A percentile compares a stretch with the other conserved stretches of the same genome.
These are phyloP conservation scores for Pseudotriccus pelzelni DNA, from an alignment of 2,797 vertebrate genomes.

Conservation along the genomic window DNA sequence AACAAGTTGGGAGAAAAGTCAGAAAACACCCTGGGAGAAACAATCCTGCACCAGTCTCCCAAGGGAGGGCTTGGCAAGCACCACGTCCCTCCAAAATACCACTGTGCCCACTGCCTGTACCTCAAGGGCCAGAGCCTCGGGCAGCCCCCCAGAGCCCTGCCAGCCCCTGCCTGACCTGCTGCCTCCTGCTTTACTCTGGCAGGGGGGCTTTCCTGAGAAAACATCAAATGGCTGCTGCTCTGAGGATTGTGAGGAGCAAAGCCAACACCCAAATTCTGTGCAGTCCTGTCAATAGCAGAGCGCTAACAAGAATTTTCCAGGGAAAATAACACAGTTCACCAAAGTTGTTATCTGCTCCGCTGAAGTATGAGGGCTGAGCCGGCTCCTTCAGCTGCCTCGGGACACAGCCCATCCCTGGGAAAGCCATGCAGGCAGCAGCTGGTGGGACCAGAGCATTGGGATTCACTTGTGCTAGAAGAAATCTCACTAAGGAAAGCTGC, in stretches of 20 bases:
- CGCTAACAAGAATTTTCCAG: background rate
- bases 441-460: background rate
- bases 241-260: background rate
- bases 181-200: rapidly evolving
- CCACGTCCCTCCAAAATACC: rapidly evolving
- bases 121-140: rapidly evolving
- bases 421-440: background rate
- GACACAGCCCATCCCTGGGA: background rate
- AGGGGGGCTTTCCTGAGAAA: background rate
- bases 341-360: background rate
- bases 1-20: background rate
- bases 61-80: background rate
- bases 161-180: background rate
- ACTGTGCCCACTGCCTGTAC: rapidly evolving
- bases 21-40: background rate
- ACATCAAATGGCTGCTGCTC: background rate
- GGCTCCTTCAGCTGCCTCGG: background rate
- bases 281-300: background rate
- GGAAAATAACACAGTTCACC: background rate
- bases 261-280: background rate
- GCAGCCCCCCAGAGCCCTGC: background rate
- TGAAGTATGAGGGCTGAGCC: background rate
- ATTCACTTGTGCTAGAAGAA: background rate
- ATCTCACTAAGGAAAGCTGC: background rate
- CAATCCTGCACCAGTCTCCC: background rate